Base-by-base conservation (phyloP, 2,797 vertebrate species). In the Phrynocephalus vlangalii region DNA sequence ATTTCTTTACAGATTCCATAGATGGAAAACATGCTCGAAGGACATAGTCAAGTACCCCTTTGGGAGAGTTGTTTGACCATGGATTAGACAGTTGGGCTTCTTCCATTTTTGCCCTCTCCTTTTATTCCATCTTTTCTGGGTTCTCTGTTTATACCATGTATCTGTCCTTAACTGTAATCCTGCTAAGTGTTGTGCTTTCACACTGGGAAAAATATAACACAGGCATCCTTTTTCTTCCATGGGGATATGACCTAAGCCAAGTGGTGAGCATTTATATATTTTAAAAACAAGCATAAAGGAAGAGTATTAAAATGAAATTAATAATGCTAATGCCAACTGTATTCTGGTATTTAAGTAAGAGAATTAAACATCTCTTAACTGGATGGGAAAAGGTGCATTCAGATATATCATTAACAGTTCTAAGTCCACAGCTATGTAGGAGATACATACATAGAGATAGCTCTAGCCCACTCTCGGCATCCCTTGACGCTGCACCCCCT, bases 131-230 rank as follows among this genome's bases (percentile, higher is more conserved):
- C 76, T 96, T 94, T 90, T 95, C 95, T 0, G 95, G 93, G 87
- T 84, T 96, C 92, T 92, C 95, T 76, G 91, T 94, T 83, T 93
- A 93, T 88, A 96, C 85, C 30, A 95, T 96, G 93, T 96, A 96
- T 94, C 92, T 92, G 24, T 94, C 95, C 75, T 92, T 96, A 90
- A 95, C 90, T 87, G 92, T 96, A 84, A 88, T 94, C 88, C 92
- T 96, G 84, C 92, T 96, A 92, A 95, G 95, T 84, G 96, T 97
- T 79, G 95, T 95, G 94, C 93, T 96, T 87, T 96, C 95, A 38
- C 95, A 96, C 87, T 96, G 95, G 96, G 96, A 96, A 92, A 97
- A 96, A 86, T 96, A 96, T 50, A 96, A 96, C 90, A 96, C 96
- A 71, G 95, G 95, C 86, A 92, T 96, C 86, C 95, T 96, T 89